Evolutionary conservation across 2,797 vertebrate genomes (phyloP), one percentile per base, ranked within the genome.

Genomic region (Linurgus olivaceus): DNA sequence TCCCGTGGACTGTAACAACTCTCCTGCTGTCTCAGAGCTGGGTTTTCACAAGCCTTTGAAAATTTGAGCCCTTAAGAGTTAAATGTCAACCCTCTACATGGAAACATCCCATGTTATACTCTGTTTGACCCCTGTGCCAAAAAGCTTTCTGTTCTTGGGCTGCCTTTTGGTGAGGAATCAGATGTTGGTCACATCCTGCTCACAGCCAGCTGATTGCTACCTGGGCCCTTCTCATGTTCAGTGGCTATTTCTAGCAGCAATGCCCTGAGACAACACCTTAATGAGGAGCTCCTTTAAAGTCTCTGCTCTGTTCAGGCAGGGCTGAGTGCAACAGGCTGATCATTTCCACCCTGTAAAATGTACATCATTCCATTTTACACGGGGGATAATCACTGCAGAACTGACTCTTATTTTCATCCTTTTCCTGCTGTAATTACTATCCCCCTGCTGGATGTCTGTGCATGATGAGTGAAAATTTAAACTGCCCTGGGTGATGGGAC

Each of bases 381-480:
- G 20, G 65, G 24, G 44, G 17, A 81, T 87, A 35, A 91, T 88
- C 21, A n/a, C 7, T 79, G 62, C 66, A 82, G 80, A 79, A 47
- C 37, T 28, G 73, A 51, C 55, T 68, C 17, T 42, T 72, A 76
- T 73, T 93, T 90, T 67, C 19, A 38, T 75, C 68, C 44, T 94
- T 96, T 73, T 71, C 40, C 87, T 95, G 87, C 80, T 88, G 59
- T 94, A 95, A 95, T 95, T 93, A 73, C 81, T 72, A 54, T 93
- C 71, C 57, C 74, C 70, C 81, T 88, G 55, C 78, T 80, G 86
- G 0, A 42, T 76, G 84, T 73, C 88, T 90, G 47, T 40, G 47
- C 50, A 38, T 82, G 94, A 96, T 86, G 65, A 68, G 85, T 81
- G 71, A 95, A 95, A 93, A 94, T 95, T 93, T 96, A 78, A 96